Conservation (phyloP, 2,113 vertebrate genomes). For the Malurus alboscapulatus region DNA sequence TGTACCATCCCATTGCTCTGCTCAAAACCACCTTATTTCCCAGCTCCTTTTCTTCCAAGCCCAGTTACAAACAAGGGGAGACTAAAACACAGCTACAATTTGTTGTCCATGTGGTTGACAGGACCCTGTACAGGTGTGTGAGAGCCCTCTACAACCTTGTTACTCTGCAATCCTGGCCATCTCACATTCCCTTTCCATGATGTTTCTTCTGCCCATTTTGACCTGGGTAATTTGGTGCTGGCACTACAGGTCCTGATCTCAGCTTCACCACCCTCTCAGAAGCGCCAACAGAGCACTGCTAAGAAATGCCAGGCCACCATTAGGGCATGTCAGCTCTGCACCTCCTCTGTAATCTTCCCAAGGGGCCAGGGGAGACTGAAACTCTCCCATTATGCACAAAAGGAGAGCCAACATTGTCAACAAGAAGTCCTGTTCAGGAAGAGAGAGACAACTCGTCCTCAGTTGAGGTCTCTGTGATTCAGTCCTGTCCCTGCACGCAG, state of each 20-base stretch:
- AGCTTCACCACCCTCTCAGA: not conserved
- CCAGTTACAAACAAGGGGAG: not conserved
- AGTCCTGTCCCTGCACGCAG: not conserved
- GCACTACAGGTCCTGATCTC: not conserved
- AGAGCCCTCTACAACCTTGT: not conserved
- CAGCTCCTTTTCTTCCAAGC: not conserved
- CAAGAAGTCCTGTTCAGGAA: not conserved
- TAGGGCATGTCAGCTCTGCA: not conserved
- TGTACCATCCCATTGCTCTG: not conserved
- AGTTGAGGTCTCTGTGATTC: not conserved
- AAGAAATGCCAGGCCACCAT: not conserved
- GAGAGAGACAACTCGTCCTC: rapidly evolving
- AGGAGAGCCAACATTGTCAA: not conserved
- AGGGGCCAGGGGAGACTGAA: not conserved
- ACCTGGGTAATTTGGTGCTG: not conserved
- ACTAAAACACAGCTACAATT: not conserved
- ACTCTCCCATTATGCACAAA: not conserved
- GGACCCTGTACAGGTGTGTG: not conserved
- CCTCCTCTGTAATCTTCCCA: not conserved
- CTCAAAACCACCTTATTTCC: not conserved
- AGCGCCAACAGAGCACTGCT: not conserved
- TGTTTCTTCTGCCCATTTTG: not conserved
- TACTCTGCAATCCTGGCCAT: not conserved
- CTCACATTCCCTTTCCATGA: not conserved
- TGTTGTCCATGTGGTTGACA: not conserved